Evolutionary conservation across 64 coral and sea anemone species (phyloP), one percentile per base, ranked within the genome.

Genomic region (Pachyseris speciosa): DNA sequence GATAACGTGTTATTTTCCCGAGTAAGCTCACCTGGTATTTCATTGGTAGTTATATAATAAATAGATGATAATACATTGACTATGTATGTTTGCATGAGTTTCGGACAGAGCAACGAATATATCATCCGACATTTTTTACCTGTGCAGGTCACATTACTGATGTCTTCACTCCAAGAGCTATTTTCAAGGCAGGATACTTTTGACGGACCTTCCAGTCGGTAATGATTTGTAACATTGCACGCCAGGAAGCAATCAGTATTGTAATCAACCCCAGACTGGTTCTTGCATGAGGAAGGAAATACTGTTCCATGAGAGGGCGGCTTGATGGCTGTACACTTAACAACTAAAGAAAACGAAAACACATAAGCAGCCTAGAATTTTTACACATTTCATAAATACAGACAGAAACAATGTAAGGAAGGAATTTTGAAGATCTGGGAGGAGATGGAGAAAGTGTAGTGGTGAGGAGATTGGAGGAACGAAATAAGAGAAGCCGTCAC

Each of bases 121-220:
- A n/a, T n/a, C n/a, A n/a, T n/a, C n/a, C n/a, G n/a, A n/a, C n/a
- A n/a, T n/a, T n/a, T 32, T 9, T 16, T 41, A 92, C 89, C 89
- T 92, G 26, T 43, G 43, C 89, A 92, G 7, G 10, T 73, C 16
- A 57, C 30, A 0, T 31, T 29, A 15, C 1, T 75, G 13, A n/a
- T 32, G 48, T 92, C 79, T 24, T 15, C 57, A 74, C 78, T 79
- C 89, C 89, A 92, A 19, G 57, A 63, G 7, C 89, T 79, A 19
- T 74, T 84, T 50, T 22, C 49, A 48, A 42, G 74, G 68, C 89
- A 92, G 10, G 69, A 38, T 3, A 70, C 55, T 1, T 53, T 29
- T 37, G 13, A 19, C 20, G 79, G 12, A 9, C 89, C 89, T 32
- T 67, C 24, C 0, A 61, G 80, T 37, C 20, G 34, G 40, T 63